Percentiles rank a stretch among this genome's conserved stretches.
Conservation (phyloP, 2,113 vertebrate genomes). For the Struthidea cinerea region DNA sequence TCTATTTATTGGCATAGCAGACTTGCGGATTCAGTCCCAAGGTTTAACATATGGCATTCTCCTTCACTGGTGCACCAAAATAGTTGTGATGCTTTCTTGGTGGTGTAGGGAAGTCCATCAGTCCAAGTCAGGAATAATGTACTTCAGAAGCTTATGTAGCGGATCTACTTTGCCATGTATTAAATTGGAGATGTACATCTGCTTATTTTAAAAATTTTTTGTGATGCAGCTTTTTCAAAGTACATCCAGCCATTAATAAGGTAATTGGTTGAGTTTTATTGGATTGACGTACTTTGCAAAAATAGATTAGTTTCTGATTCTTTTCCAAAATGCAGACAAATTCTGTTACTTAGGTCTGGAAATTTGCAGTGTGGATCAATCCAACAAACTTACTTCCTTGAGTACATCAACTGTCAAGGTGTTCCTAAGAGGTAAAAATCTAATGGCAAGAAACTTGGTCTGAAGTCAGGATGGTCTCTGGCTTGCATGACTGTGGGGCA, state of each 20-base stretch:
- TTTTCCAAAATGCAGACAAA: not conserved
- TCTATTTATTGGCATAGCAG: not conserved
- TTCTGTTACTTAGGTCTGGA: not conserved
- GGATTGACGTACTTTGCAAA: not conserved
- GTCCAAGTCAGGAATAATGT: not conserved
- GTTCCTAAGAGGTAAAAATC: not conserved
- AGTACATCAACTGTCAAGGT: not conserved
- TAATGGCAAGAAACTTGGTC: not conserved
- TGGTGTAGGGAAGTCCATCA: not conserved
- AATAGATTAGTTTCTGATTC: not conserved
- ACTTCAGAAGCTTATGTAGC: fast-evolving
- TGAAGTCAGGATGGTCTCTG: not conserved
- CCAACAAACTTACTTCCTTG: not conserved
- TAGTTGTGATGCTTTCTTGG: not conserved
- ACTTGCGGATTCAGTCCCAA: not conserved
- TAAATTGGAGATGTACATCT: not conserved
- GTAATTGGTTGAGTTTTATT: not conserved
- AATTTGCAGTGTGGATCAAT: not conserved
- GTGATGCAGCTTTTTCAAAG: not conserved
- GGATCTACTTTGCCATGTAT: not conserved
- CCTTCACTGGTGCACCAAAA: not conserved
- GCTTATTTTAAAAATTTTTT: not conserved
- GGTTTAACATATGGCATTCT: not conserved
- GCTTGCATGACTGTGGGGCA: not conserved
- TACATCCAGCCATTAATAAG: not conserved